These are phyloP conservation scores for Hydrolagus affinis DNA, from an alignment of 2,113 vertebrate genomes.

Conservation along the genomic window DNA sequence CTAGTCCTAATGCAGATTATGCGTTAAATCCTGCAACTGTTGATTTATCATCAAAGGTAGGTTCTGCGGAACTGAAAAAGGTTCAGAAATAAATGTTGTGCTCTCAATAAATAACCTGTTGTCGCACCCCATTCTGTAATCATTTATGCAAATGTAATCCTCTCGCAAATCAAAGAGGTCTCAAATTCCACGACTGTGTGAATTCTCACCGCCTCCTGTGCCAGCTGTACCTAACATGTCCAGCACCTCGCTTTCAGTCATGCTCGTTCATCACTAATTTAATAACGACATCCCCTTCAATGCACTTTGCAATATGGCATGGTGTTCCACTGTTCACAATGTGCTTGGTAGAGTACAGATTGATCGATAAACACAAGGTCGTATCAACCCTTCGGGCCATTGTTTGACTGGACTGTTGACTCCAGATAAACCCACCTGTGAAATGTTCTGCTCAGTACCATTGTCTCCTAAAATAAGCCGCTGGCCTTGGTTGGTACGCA, in stretches of 20 bases:
- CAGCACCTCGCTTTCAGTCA: neutral
- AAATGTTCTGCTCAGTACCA: neutral
- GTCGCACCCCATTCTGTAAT: neutral
- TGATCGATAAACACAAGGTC: slow-evolving; percentile 12
- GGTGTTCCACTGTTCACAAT: neutral
- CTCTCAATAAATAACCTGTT: neutral
- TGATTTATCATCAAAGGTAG: neutral
- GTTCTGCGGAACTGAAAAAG: neutral
- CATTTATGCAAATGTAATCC: neutral
- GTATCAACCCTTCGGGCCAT: slow-evolving; percentile 11
- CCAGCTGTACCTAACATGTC: neutral
- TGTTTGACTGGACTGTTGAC: neutral
- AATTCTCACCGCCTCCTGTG: neutral
- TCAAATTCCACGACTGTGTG: neutral
- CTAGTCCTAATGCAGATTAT: neutral
- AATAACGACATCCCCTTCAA: neutral
- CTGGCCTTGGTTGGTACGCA: neutral
- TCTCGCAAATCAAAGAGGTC: neutral
- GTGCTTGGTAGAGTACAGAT: neutral
- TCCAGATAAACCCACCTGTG: slow-evolving; percentile 13
- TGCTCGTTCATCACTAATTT: slow-evolving; percentile 1
- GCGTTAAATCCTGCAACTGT: neutral
- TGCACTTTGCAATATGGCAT: neutral
- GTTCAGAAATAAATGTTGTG: too few species aligned
- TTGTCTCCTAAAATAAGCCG: neutral